Conservation (phyloP, 2,113 vertebrate genomes). For the Hirundichthys speculiger region DNA sequence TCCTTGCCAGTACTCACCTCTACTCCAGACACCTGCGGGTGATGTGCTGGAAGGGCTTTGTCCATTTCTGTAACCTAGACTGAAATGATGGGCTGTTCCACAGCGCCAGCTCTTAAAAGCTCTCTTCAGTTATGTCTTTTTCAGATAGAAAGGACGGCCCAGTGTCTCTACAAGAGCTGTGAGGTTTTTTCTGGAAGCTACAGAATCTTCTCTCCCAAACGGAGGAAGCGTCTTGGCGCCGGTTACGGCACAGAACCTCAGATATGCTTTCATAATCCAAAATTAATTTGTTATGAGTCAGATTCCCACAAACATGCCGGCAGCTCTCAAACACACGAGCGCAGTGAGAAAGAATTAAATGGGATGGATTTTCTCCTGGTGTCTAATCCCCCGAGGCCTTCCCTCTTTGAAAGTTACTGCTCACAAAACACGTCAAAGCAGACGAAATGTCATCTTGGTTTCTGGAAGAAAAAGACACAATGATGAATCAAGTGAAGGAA, state of each 20-base stretch:
- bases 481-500: background rate
- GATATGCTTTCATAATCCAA: background rate
- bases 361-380: background rate
- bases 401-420: background rate
- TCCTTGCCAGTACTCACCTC: no score
- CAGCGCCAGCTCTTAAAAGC: no score
- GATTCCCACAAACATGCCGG: background rate
- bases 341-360: background rate
- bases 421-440: background rate
- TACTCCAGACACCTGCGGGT: no score
- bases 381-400: background rate
- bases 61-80: no score
- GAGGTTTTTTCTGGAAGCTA: no score
- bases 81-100: no score
- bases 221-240: background rate
- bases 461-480: background rate
- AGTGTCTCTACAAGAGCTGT: no score
- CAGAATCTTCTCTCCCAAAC: background rate
- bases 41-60: no score
- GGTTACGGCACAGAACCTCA: slow-evolving; percentile 5
- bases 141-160: no score
- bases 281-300: slow-evolving; percentile 1
- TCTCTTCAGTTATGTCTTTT: no score
- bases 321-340: background rate
- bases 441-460: background rate